Base-by-base conservation (phyloP, 2,113 vertebrate species). In the Caranx ignobilis region DNA sequence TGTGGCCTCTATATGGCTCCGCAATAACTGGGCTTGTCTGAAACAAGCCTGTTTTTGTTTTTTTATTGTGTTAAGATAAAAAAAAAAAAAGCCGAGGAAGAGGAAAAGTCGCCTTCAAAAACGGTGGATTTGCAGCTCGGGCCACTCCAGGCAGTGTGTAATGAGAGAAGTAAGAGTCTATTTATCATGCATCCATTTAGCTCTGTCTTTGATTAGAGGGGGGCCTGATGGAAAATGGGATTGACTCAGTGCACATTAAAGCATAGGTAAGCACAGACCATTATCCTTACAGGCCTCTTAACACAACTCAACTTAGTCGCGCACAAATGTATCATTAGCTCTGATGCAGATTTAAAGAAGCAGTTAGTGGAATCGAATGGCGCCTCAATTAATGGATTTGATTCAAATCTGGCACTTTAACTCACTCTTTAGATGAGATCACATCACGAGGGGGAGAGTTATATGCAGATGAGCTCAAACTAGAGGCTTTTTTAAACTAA, bases 161-260 rank as follows among this genome's bases (percentile, higher is more conserved):
- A 57, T 62, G 76, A 88, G 60, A 71, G 62, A 21, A 75, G 71
- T 26, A 32, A 75, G 50, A 77, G 66, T 82, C 47, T 61, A 80
- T 87, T 83, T 61, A 71, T 83, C 67, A 79, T 75, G 61, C 67
- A n/a, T 81, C 75, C 71, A 64, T 88, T 90, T 84, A 84, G 83
- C 47, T 83, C n/a, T 19, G 56, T 68, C 85, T 86, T 83, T 84
- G 85, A 91, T 88, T 84, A 79, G 72, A 69, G 32, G 45, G 32
- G 45, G 59, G 50, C 50, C 81, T 82, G 82, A 80, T 88, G 80
- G 80, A 90, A 90, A 77, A 85, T 77, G 78, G 86, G 74, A 86
- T 90, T 79, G 79, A 79, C 77, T 87, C 75, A n/a, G 89, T 11
- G n/a, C 76, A 88, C 84, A 86, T 91, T 84, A 88, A 88, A 83